These are phyloP conservation scores for Dromococcyx pavoninus DNA, from an alignment of 2,797 vertebrate genomes.

Conservation along the genomic window DNA sequence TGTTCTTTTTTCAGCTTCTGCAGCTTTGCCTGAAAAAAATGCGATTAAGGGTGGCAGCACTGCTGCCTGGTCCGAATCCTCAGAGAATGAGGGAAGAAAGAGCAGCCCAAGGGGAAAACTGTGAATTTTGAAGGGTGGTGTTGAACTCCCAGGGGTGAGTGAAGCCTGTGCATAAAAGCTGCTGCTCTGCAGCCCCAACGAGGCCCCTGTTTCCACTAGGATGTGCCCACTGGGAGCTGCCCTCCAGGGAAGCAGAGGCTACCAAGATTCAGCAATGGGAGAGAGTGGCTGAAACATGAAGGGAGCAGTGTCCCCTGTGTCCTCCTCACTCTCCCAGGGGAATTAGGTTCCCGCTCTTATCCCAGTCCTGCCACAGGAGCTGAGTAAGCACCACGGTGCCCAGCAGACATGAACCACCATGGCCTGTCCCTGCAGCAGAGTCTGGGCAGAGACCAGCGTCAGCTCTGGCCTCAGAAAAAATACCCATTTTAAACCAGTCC, in stretches of 20 bases:
- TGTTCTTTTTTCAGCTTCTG: not conserved
- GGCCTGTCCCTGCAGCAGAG: accelerated
- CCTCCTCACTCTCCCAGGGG: no score
- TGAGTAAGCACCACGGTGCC: not conserved
- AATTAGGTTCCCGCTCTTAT: not conserved
- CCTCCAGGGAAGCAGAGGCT: accelerated
- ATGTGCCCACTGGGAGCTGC: not conserved
- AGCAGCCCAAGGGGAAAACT: not conserved
- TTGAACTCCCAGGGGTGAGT: accelerated
- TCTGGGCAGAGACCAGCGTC: accelerated
- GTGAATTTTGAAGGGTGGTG: not conserved
- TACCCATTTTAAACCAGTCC: no score
- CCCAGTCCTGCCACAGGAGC: not conserved
- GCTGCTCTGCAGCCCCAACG: not conserved
- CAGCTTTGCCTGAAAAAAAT: not conserved
- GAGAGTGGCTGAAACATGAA: not conserved
- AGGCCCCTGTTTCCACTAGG: not conserved
- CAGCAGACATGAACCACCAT: accelerated
- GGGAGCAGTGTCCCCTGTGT: accelerated
- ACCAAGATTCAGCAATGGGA: not conserved
- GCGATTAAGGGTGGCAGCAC: not conserved
- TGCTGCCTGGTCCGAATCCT: not conserved
- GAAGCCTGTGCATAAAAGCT: not conserved
- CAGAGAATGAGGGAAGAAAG: accelerated
- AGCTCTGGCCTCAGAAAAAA: not conserved